Conservation (phyloP, 2,113 vertebrate species). For the Procavia capensis region DNA sequence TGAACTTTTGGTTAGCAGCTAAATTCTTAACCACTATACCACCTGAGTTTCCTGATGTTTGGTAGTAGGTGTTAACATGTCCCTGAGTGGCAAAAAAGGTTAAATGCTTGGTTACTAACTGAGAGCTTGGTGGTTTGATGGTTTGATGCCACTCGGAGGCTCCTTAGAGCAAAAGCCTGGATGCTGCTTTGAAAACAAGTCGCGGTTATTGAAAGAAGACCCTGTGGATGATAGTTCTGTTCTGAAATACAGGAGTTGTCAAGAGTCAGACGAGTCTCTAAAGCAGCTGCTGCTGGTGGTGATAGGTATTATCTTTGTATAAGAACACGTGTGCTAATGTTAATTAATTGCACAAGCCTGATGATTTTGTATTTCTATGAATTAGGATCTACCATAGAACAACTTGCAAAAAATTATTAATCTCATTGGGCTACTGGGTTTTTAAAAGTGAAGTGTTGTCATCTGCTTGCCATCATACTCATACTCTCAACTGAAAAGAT, state of each 20-base stretch:
- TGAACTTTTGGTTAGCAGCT: too few relatives aligned
- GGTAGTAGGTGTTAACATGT: background rate
- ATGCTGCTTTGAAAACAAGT: background rate
- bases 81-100: background rate
- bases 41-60: too few relatives aligned
- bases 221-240: background rate
- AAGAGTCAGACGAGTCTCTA: background rate
- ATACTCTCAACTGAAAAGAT: background rate
- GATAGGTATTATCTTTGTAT: background rate
- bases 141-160: background rate
- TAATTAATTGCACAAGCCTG: background rate
- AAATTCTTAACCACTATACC: too few relatives aligned
- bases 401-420: background rate
- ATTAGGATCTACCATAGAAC: background rate
- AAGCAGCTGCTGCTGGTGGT: background rate
- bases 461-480: background rate
- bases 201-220: background rate
- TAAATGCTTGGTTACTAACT: background rate
- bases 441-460: background rate
- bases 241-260: background rate
- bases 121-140: too few relatives aligned
- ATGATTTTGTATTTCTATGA: slow-evolving; percentile 26
- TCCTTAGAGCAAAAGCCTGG: background rate
- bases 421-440: background rate
- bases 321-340: background rate